Conservation (phyloP, 2,888 invertebrate genomes). For the Aelia acuminata region DNA sequence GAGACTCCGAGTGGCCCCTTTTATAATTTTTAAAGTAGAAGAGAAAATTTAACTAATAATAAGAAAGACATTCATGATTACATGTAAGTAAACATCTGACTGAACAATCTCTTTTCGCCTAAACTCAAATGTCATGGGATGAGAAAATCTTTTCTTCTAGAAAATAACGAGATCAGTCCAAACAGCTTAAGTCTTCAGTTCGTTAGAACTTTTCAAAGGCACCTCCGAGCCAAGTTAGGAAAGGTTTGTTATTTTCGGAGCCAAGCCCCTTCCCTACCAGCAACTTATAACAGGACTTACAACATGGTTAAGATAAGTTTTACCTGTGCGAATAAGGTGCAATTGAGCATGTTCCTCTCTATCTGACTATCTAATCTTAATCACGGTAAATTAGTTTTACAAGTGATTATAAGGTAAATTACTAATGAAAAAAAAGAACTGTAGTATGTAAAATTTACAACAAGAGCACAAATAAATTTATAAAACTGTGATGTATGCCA, state of each 20-base stretch:
- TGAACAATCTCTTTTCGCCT: background rate
- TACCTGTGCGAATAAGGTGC: background rate
- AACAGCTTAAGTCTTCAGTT: background rate
- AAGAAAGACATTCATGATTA: too few species aligned
- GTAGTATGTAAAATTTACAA: too few species aligned
- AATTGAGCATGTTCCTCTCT: background rate
- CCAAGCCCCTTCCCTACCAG: background rate
- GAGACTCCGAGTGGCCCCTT: too few species aligned
- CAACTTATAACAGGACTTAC: background rate
- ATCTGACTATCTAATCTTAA: background rate
- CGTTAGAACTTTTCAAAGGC: background rate
- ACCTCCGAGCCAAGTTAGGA: background rate
- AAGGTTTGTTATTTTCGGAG: background rate
- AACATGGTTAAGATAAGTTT: background rate
- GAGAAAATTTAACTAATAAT: too few species aligned
- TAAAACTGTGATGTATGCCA: too few species aligned
- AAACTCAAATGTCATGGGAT: background rate
- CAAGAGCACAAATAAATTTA: too few species aligned
- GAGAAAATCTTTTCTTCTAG: background rate
- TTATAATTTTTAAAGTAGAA: too few species aligned
- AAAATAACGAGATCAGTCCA: background rate
- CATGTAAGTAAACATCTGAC: too few species aligned
- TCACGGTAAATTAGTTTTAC: background rate
- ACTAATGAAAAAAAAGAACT: too few species aligned
- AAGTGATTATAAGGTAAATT: too few species aligned